Evolutionary conservation across 2,797 vertebrate species (phyloP), one percentile per base, ranked within the genome.

Genomic region (Xenentodon cancila): DNA sequence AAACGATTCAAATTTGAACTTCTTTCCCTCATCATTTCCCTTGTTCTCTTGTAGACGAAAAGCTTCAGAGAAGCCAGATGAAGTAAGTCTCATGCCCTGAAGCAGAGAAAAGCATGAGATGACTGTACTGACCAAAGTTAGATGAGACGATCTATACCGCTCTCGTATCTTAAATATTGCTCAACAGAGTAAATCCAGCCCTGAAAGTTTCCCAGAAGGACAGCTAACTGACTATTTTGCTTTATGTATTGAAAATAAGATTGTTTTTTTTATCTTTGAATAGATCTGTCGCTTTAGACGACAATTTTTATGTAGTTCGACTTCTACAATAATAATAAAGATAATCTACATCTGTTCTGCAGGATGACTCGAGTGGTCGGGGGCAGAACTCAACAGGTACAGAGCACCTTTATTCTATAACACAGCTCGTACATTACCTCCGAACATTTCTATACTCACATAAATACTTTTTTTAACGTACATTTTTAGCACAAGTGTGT

Each of bases 51-150:
- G n/a, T 55, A 99, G 98, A 93, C 96, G 98, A 84, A 99, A 99
- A 97, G 98, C 98, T 81, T 98, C 97, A 72, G 98, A 99, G 88
- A 99, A 96, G 92, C 96, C 97, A 6, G 94, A 98, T 73, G 96
- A 89, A 80, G 97, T 91, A 93, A 89, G 84, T 81, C 3, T 19
- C 4, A 3, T n/a, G 9, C 16, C 17, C 12, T 40, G 53, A 17
- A 32, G 13, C 8, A 43, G 15, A 11, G 7, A 42, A 22, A 4
- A 27, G 15, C 34, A 12, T 5, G 12, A 37, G 34, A 3, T 37
- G 2, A 12, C 9, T 37, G 1, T 40, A 40, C 9, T 40, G 13
- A 40, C 13, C 13, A 40, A 40, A 40, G 37, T 40, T 40, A 40
- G 37, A 40, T 15, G 9, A 57, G 19, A 53, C 44, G 15, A 47